Conservation (phyloP, 2,888 invertebrate species). For the Homarus gammarus region DNA sequence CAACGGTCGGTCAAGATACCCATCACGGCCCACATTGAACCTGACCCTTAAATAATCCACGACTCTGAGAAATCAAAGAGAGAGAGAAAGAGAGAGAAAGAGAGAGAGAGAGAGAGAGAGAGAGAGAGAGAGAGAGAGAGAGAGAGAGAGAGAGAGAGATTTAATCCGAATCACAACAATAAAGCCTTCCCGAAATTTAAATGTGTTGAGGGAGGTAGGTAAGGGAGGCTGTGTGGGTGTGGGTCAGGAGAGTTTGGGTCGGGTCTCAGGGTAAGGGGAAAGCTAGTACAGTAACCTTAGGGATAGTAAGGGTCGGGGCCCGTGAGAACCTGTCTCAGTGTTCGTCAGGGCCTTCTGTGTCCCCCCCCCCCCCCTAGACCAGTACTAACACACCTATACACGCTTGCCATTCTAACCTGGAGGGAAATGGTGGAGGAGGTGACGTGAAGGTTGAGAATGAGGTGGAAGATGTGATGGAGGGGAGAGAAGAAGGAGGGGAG, state of each 20-base stretch:
- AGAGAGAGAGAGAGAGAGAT: background rate
- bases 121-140: constrained; percentile 13
- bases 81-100: background rate
- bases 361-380: too few species aligned
- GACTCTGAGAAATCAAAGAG: background rate
- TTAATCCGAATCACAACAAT: constrained; percentile 8
- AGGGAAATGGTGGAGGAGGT: too few species aligned
- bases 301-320: background rate
- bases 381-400: too few species aligned
- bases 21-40: background rate
- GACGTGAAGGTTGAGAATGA: too few species aligned
- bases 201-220: constrained; percentile 38
- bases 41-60: constrained; percentile 49
- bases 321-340: constrained; percentile 10
- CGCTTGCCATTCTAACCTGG: too few species aligned
- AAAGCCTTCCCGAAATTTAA: constrained; percentile 15
- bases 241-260: background rate
- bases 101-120: background rate
- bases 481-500: too few species aligned
- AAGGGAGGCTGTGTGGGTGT: background rate
- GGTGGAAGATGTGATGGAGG: too few species aligned
- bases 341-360: too few species aligned
- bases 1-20: background rate
- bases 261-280: too few species aligned
- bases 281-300: background rate